These are phyloP conservation scores for Bolinopsis microptera DNA, from an alignment of 37 sponge, comb jelly and placozoan species.

Conservation along the genomic window DNA sequence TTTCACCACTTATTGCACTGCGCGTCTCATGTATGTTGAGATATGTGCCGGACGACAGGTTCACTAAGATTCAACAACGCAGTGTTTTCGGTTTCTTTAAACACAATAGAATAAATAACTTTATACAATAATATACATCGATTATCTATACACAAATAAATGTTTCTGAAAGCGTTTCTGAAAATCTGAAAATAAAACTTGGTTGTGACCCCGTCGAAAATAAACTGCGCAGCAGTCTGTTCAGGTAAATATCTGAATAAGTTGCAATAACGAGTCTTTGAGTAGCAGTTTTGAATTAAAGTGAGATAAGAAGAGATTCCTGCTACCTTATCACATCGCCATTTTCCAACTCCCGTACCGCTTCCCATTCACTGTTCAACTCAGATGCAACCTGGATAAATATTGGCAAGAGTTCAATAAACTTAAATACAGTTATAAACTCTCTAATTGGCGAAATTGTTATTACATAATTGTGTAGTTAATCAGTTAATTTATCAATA, in stretches of 20 bases:
- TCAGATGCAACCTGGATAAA: slow-evolving; percentile 60
- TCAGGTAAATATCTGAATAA: no score
- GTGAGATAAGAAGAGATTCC: not conserved
- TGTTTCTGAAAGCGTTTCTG: not conserved
- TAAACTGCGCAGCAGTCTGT: not conserved
- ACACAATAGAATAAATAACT: not conserved
- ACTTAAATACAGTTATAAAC: no score
- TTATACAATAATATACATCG: not conserved
- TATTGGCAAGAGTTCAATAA: no score
- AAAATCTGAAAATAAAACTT: not conserved
- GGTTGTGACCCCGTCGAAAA: no score
- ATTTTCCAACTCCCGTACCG: slow-evolving; percentile 38
- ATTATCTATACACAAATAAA: slow-evolving; percentile 9
- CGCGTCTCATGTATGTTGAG: not conserved
- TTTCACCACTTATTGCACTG: not conserved
- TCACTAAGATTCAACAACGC: no score
- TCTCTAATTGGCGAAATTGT: no score
- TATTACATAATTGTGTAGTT: no score
- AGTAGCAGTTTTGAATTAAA: no score
- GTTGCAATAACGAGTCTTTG: no score
- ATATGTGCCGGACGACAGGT: not conserved
- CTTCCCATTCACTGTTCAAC: slow-evolving; percentile 49
- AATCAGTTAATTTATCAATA: no score
- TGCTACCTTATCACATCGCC: slow-evolving; percentile 20
- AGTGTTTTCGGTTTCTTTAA: not conserved